Evolutionary conservation across 2,797 vertebrate species (phyloP), one percentile per base, ranked within the genome.

Genomic region (Nyctibius grandis): DNA sequence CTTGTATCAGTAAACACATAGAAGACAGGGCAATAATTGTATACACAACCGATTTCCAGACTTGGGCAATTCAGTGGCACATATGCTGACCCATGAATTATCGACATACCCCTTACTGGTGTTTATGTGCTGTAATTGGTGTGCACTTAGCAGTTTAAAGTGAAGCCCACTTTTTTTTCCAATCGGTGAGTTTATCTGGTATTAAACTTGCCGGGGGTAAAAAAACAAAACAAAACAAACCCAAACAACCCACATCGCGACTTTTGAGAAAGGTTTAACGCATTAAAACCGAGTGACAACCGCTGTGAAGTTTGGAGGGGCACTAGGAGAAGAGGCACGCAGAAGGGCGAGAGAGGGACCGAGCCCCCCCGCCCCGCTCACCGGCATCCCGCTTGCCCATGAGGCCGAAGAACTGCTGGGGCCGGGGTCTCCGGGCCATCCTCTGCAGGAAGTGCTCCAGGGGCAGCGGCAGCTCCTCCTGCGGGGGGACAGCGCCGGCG

Each of bases 311-410:
- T 21, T 12, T 1, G 21, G 34, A 7, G 47, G 7, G 9, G 47
- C 48, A 0, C 10, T 1, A 11, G 21, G 25, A n/a, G 56, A 34
- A 51, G 70, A 15, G 44, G n/a, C 28, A n/a, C 9, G 42, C 19
- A 7, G 48, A 25, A 42, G 18, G 28, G 21, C 5, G 6, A 15
- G 70, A 12, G 61, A 29, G 51, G 38, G 18, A 22, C 21, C 15
- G 45, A 10, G 45, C 19, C 67, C n/a, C 63, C 47, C 26, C 14
- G 17, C 50, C 60, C 63, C 5, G 31, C 97, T 97, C 98, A 99
- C 99, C 98, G 6, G 98, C 98, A 79, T 99, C 98, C 84, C 98
- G 97, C 88, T 99, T 99, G 91, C 99, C 99, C 99, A 99, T 99
- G 94, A 99, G 98, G 48, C 99, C 99, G 60, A 99, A 99, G 98